phyloP scores from a whole-genome alignment of 2,888 invertebrate species.

The Andrena flavipes region DNA sequence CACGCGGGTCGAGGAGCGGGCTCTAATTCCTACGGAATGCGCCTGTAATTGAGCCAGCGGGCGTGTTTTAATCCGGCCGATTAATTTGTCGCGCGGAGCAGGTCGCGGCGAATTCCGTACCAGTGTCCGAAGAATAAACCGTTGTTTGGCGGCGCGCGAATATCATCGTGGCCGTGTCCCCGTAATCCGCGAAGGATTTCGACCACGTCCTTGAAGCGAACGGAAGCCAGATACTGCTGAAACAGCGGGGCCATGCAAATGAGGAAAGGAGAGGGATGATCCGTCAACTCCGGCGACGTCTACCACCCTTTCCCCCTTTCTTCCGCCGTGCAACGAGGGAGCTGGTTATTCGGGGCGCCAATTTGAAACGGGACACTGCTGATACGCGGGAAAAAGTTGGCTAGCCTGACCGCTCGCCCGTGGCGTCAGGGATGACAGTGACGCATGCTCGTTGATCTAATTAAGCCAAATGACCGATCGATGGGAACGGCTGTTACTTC shows the following conservation, averaged over 20 bases:
- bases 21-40: not conserved
- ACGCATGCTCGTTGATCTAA: constrained; percentile 49
- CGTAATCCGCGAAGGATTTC: constrained; percentile 52
- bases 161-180: constrained; percentile 18
- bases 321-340: constrained; percentile 18
- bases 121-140: constrained; percentile 35
- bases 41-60: constrained; percentile 34
- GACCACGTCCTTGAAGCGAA: constrained; percentile 50
- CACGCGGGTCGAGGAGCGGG: not conserved
- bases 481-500: constrained; percentile 40
- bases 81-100: constrained; percentile 37
- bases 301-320: not conserved
- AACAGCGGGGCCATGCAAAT: constrained; percentile 50
- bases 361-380: constrained; percentile 41
- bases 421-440: constrained; percentile 19
- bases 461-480: constrained; percentile 37
- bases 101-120: not conserved
- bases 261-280: constrained; percentile 48
- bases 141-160: constrained; percentile 28
- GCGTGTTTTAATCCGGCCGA: constrained; percentile 37
- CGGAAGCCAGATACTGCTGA: constrained; percentile 53
- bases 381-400: constrained; percentile 28
- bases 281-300: constrained; percentile 23
- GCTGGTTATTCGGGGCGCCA: constrained; percentile 10
- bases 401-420: not conserved